Evolutionary conservation across 2,888 invertebrate species (phyloP), one percentile per base, ranked within the genome.

Genomic region (Tachina lurida): DNA sequence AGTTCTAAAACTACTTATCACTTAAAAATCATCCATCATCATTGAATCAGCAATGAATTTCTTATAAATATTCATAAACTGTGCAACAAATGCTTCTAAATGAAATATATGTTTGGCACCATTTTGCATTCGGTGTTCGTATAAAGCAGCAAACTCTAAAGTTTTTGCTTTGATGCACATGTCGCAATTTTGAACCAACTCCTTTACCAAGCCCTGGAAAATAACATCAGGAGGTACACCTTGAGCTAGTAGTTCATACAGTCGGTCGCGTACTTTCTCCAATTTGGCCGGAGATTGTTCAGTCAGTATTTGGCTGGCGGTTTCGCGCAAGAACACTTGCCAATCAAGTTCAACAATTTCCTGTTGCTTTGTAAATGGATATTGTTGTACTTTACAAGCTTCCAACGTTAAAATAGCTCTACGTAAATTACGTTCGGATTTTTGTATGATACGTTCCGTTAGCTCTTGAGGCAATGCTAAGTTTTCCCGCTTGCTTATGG

Each of bases 61-160:
- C 90, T 97, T 97, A 91, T 98, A 98, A 88, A 98, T 95, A 49
- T 96, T 95, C 99, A 99, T 99, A 92, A 99, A 99, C 89, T 97
- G 96, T 0, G 98, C 98, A 67, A 98, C 96, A 94, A 99, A 99
- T 3, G 98, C 98, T 93, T 99, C 99, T 74, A 99, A 94, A 92
- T 99, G 99, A 90, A 98, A 98, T 89, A 99, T 98, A 31, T 97
- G 95, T 93, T 99, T 99, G 89, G 96, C 97, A 19, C 99, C 99
- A 77, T 96, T 95, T 89, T 96, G 96, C 95, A 99, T 96, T 88
- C 97, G 95, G 91, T 99, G 98, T 92, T 99, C 99, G 93, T 97
- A 98, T 84, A 95, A 94, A 0, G 98, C 97, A 12, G 99, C 99
- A 89, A 96, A 94, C 87, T 96, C 95, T 0, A 97, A 95, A 7